Conservation (phyloP, 2,888 invertebrate species). For the Tipula confusa region DNA sequence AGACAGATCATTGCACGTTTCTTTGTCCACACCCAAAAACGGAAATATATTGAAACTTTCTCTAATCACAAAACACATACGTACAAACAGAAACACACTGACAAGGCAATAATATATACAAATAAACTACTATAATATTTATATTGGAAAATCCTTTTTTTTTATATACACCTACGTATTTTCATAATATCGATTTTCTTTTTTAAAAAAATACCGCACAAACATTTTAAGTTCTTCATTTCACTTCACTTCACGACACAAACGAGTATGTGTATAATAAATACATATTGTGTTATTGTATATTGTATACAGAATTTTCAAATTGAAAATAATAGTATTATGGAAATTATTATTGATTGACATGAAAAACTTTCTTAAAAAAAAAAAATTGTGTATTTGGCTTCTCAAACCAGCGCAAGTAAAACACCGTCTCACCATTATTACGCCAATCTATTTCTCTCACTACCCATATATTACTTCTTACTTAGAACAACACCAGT, state of each 20-base stretch:
- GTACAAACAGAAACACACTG: neutral
- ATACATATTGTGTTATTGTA: neutral
- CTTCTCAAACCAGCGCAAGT: neutral
- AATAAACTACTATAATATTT: neutral
- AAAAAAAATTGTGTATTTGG: neutral
- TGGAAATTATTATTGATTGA: conserved; percentile 12
- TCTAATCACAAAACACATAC: neutral
- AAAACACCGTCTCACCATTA: neutral
- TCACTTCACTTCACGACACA: neutral
- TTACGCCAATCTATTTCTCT: neutral
- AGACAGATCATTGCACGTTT: too few relatives aligned
- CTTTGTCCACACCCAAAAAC: neutral
- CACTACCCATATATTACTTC: neutral
- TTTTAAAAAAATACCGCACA: neutral
- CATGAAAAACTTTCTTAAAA: neutral
- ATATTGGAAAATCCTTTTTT: conserved; percentile 14
- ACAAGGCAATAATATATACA: neutral
- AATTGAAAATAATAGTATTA: conserved; percentile 20
- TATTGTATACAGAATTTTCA: neutral
- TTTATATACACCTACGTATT: neutral
- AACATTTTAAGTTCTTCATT: neutral
- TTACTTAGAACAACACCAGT: neutral
- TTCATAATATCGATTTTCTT: neutral
- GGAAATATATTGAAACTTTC: too few relatives aligned
- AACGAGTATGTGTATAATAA: neutral